Base-by-base conservation (phyloP, 2,888 invertebrate species). In the Chaetogeoica ovagalla region DNA sequence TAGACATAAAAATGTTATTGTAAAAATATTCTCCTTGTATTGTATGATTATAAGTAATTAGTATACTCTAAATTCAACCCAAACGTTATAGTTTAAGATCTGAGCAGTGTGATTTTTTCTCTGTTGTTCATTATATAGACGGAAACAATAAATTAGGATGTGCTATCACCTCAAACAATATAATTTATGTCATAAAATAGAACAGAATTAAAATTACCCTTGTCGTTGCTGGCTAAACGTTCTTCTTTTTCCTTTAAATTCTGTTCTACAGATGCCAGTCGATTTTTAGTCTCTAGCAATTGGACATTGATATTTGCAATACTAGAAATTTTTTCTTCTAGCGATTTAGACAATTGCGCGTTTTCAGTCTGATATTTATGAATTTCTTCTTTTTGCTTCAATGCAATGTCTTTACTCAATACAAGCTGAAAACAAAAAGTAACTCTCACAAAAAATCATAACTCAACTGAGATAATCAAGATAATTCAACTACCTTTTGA, bases 181-280 rank as follows among this genome's bases (percentile, higher is more conserved):
- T 17, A 62, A 55, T 52, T 63, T 30, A 55, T 37, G 37, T 0
- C 1, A 19, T 52, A 11, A 1, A 30, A 30, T 4, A 2, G 30
- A 30, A 30, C 30, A 4, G 30, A 30, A 30, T 30, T 15, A n/a
- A 30, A 39, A 52, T 62, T 70, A 77, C 79, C 79, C 19, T 79
- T 79, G 69, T 79, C 79, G 11, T 79, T 79, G 15, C 63, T 79
- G 5, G 71, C 63, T 6, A 79, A 70, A 63, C 79, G 79, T 9
- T 79, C 79, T 63, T 79, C 79, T 63, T 79, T 79, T 71, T 79
- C 79, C 63, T 79, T 79, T 71, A 79, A 79, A 30, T 5, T 79
- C 0, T 79, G 63, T 57, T 79, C 79, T 0, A 79, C 57, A 0
- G 63, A 9, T 7, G 57, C 0, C 7, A 79, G 48, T 13, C 57